A percentile compares a stretch with the other conserved stretches of the same genome.
Conservation (phyloP, 2,888 invertebrate genomes). For the Catocala sponsa region DNA sequence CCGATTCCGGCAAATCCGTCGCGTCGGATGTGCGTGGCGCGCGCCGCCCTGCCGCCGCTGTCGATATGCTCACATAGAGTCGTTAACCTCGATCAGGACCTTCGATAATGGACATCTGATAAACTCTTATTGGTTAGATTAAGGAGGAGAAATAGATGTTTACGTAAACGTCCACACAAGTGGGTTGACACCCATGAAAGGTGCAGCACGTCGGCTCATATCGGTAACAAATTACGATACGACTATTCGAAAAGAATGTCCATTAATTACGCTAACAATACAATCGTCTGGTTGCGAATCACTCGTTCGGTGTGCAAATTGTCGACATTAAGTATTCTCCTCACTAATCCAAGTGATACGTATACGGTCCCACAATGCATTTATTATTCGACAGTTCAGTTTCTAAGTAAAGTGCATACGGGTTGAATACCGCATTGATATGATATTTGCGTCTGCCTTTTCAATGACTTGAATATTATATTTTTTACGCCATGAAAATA, state of each 20-base stretch:
- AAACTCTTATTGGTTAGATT: conserved; percentile 75
- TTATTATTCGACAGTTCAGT: conserved; percentile 86
- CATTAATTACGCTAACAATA: conserved; percentile 25
- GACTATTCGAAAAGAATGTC: conserved; percentile 13
- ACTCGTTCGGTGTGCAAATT: conserved; percentile 61
- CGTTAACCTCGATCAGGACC: conserved; percentile 83
- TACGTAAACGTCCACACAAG: conserved; percentile 28
- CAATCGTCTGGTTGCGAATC: conserved; percentile 43
- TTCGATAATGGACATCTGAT: conserved; percentile 74
- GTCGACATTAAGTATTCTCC: conserved; percentile 83
- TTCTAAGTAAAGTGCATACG: conserved; percentile 86
- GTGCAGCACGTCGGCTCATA: background rate
- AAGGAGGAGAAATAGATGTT: conserved; percentile 61
- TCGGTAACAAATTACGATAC: background rate
- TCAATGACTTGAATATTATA: conserved; percentile 70
- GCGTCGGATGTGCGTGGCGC: conserved; percentile 86
- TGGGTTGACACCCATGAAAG: conserved; percentile 10
- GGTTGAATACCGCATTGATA: conserved; percentile 74
- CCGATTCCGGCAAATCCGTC: conserved; percentile 88
- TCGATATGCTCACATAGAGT: conserved; percentile 81
- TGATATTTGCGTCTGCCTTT: conserved; percentile 79
- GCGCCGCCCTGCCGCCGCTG: conserved; percentile 72
- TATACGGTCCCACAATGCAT: conserved; percentile 86
- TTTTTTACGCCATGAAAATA: conserved; percentile 44
- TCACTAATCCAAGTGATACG: conserved; percentile 82